Evolutionary conservation across 1,140 invertebrate species (phyloP).

Genomic region (Philopotamus ludificatus): DNA sequence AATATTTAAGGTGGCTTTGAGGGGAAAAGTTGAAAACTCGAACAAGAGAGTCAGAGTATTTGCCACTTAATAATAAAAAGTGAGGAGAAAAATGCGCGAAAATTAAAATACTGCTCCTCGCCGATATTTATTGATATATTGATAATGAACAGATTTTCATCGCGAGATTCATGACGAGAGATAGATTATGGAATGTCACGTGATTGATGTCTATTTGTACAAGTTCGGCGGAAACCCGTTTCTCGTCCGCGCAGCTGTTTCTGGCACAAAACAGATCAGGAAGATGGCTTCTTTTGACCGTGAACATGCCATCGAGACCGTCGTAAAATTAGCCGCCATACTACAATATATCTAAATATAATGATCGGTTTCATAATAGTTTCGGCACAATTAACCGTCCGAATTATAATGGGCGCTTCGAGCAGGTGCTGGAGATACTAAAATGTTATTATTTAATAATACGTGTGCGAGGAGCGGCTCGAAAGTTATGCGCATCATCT

Average conservation of each 20-base stretch:
- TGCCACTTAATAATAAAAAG: too few species aligned
- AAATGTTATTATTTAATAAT: background rate
- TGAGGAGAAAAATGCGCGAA: too few species aligned
- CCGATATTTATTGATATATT: too few species aligned
- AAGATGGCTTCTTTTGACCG: slow-evolving; percentile 2
- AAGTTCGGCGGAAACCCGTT: background rate
- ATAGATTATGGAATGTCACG: background rate
- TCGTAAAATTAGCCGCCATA: slow-evolving; percentile 6
- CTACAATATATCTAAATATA: background rate
- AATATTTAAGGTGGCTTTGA: too few species aligned
- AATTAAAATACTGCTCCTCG: too few species aligned
- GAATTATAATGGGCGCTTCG: background rate
- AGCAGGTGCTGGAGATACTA: background rate
- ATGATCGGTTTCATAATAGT: slow-evolving; percentile 10
- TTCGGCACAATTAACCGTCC: slow-evolving; percentile 8
- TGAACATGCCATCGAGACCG: background rate
- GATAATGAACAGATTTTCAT: too few species aligned
- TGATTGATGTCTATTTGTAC: background rate
- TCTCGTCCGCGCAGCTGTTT: slow-evolving; percentile 8
- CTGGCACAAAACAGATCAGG: background rate
- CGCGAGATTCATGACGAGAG: background rate
- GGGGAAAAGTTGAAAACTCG: too few species aligned
- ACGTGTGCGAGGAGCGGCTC: too few species aligned
- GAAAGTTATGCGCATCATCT: too few species aligned
- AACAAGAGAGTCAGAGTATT: too few species aligned